Evolutionary conservation across 2,113 vertebrate genomes (phyloP), one percentile per base, ranked within the genome.

Genomic region (Dasyurus viverrinus): DNA sequence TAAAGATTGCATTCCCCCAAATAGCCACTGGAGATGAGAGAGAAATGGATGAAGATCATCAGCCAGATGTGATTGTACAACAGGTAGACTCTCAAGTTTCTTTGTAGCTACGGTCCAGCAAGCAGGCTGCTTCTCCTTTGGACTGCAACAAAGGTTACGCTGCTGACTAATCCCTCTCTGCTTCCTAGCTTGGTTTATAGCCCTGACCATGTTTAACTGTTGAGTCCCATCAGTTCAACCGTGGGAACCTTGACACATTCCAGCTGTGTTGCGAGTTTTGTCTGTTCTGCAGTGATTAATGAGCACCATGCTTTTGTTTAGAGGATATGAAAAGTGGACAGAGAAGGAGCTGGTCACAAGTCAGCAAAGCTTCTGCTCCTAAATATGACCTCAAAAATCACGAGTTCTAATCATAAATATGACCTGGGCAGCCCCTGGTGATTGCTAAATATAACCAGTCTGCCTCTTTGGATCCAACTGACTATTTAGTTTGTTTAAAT

Each of bases 221-320:
- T 94, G 90, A 94, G 47, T 95, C 55, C 91, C 96, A 92, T 92
- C 26, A 92, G 24, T 94, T 96, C 25, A 23, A 22, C 95, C 90
- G 53, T 30, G 1, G 54, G 93, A 91, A 19, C 24, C 42, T 92
- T 90, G 30, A 94, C 89, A 76, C 46, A 48, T 94, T 68, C 96
- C 46, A 96, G 42, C 30, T 25, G 57, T 53, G 27, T 68, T 92
- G 53, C 95, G 96, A 57, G 48, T 3, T 94, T 95, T 93, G 0
- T 27, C 26, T 92, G 9, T 5, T 48, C 24, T 93, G 10, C n/a
- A 52, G 6, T 95, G 93, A 94, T 94, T 89, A 95, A 93, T 96
- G 54, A 92, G 91, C 0, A n/a, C 0, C 94, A 8, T 47, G 55
- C 30, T 90, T 95, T 90, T 96, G 19, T 30, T 95, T 96, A 90